These are phyloP conservation scores for Sarcophaga subvicina DNA, from an alignment of 2,888 invertebrate species.

Conservation along the genomic window DNA sequence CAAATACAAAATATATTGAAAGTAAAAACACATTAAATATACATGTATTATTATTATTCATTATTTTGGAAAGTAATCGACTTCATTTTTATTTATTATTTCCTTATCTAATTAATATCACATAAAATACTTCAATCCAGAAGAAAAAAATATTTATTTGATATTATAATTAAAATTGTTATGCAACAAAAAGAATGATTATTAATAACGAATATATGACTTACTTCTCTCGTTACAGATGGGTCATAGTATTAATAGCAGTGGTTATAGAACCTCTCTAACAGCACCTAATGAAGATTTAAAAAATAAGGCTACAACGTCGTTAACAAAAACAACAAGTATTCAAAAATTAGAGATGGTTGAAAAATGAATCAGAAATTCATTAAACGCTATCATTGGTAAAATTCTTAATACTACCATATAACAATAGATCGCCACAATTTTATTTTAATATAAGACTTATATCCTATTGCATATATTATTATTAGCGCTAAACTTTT, in stretches of 20 bases:
- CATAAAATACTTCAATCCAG: no score
- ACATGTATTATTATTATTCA: no score
- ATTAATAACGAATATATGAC: conserved; percentile 22
- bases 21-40: no score
- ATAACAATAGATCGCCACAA: not conserved
- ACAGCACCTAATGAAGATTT: conserved; percentile 44
- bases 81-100: no score
- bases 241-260: conserved; percentile 73
- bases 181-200: not conserved
- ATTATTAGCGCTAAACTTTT: not conserved
- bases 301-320: conserved; percentile 8
- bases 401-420: not conserved
- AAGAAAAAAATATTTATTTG: no score
- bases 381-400: not conserved
- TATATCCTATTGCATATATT: not conserved
- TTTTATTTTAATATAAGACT: conserved; percentile 15
- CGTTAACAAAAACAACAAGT: conserved; percentile 27
- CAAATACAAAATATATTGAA: no score
- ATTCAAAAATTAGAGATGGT: conserved; percentile 45
- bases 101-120: no score
- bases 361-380: not conserved
- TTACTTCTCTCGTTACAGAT: conserved; percentile 72
- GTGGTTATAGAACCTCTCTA: conserved; percentile 72
- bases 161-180: not conserved
- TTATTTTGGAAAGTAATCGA: no score